Evolutionary conservation across 2,113 vertebrate genomes (phyloP).

Genomic region (Labeo catla): DNA sequence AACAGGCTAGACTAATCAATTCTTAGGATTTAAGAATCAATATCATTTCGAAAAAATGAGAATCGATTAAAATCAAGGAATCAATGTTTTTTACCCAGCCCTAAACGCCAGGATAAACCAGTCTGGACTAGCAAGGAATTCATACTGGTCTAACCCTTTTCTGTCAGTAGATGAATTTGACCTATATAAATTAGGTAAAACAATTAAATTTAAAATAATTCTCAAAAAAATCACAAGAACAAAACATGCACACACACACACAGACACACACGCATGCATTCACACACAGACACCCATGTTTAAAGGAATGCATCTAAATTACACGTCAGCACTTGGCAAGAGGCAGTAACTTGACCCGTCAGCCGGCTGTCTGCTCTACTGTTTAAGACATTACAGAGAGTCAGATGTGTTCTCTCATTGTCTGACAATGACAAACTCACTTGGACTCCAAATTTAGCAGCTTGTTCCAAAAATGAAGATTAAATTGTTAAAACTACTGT

Average conservation of each 20-base stretch:
- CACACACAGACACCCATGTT: background rate
- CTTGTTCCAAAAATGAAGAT: background rate
- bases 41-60: too few relatives aligned
- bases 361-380: slow-evolving; percentile 44
- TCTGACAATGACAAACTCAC: background rate
- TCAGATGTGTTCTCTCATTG: slow-evolving; percentile 39
- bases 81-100: too few relatives aligned
- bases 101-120: background rate
- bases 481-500: background rate
- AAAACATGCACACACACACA: background rate
- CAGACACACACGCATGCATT: background rate
- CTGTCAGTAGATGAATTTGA: background rate
- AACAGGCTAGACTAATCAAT: too few relatives aligned
- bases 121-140: background rate
- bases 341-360: slow-evolving; percentile 55
- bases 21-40: too few relatives aligned
- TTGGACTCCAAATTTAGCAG: slow-evolving; percentile 13
- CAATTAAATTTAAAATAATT: background rate
- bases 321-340: slow-evolving; percentile 44
- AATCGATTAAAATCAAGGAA: too few relatives aligned
- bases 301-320: background rate
- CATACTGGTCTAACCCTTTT: background rate
- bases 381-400: slow-evolving; percentile 1
- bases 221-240: background rate
- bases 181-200: background rate